Conservation (phyloP, 2,797 vertebrate species). For the Hippoglossus hippoglossus region DNA sequence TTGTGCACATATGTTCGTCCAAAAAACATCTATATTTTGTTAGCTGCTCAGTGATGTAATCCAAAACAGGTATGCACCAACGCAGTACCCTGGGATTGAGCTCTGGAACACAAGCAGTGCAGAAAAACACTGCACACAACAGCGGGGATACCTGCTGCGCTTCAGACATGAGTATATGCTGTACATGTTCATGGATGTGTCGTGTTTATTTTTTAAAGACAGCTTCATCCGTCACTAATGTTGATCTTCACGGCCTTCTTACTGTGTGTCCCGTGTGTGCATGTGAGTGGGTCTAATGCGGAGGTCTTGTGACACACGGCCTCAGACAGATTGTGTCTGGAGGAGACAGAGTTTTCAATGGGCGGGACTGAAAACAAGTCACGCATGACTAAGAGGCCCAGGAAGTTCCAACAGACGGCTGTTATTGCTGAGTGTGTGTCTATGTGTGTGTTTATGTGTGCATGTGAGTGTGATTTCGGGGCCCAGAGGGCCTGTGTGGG, state of each 20-base stretch:
- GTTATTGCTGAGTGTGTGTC: constrained; percentile 73
- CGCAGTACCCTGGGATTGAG: constrained; percentile 41
- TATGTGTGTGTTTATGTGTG: constrained; percentile 49
- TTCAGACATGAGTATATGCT: constrained; percentile 33
- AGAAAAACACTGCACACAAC: constrained; percentile 58
- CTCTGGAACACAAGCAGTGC: constrained; percentile 60
- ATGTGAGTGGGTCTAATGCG: constrained; percentile 27
- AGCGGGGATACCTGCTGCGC: constrained; percentile 53
- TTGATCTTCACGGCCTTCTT: constrained; percentile 29
- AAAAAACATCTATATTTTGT: constrained; percentile 68
- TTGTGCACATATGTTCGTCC: constrained; percentile 68
- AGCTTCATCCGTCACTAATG: constrained; percentile 40
- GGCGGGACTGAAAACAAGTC: constrained; percentile 80
- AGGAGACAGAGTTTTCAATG: constrained; percentile 68
- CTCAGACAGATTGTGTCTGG: constrained; percentile 63
- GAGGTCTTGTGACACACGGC: constrained; percentile 66
- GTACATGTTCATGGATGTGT: neutral
- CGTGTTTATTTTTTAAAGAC: constrained; percentile 29
- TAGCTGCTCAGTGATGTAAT: constrained; percentile 72
- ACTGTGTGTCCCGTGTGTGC: constrained; percentile 38
- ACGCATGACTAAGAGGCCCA: constrained; percentile 79
- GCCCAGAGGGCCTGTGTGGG: constrained; percentile 66
- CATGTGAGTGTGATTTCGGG: constrained; percentile 52
- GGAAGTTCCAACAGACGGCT: constrained; percentile 75
- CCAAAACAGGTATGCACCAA: constrained; percentile 55